Evolutionary conservation across 2,888 invertebrate species (phyloP).

Genomic region (Megalurothrips usitatus): DNA sequence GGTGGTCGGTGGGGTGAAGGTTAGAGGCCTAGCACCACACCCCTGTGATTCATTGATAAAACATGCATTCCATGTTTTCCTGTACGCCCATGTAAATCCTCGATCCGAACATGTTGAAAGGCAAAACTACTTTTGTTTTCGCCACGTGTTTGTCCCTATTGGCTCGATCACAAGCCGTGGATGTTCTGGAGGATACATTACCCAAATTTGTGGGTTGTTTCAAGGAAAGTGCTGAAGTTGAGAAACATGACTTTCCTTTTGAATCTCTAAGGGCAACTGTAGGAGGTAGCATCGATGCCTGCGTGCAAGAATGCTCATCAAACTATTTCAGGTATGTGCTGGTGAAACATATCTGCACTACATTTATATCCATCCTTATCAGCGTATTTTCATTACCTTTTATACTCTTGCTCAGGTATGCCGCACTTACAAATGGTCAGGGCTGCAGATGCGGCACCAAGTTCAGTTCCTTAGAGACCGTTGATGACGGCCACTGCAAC

Average conservation of each 20-base stretch:
- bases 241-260: background rate
- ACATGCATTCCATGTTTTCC: background rate
- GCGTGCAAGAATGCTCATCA: background rate
- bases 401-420: conserved; percentile 44
- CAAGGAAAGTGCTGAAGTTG: background rate
- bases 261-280: background rate
- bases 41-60: background rate
- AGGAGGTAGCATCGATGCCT: background rate
- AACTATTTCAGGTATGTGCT: background rate
- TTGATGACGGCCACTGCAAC: conserved; percentile 48
- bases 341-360: background rate
- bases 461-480: conserved; percentile 44
- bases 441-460: conserved; percentile 52
- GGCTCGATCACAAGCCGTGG: background rate
- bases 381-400: background rate
- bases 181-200: background rate
- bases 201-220: background rate
- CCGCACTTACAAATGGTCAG: conserved; percentile 49
- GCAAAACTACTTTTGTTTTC: background rate
- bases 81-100: background rate
- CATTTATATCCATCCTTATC: background rate
- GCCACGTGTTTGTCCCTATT: background rate
- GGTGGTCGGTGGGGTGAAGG: conserved; percentile 11
- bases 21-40: background rate
- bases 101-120: background rate